Base-by-base conservation (phyloP, 1,140 invertebrate genomes). In the Asobara japonica region DNA sequence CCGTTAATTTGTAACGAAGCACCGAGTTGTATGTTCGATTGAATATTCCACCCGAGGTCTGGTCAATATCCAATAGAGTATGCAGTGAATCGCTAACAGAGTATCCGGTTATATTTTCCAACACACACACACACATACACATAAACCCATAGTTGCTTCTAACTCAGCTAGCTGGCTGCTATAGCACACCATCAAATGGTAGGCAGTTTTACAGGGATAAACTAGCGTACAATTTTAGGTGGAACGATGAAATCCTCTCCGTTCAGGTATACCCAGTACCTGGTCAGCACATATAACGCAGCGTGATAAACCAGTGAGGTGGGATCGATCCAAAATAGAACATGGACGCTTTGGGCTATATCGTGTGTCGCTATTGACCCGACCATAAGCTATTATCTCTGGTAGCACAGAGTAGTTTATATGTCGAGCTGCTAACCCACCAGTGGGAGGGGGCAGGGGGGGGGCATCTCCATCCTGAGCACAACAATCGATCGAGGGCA, bases 351-450 rank as follows among this genome's bases (percentile, higher is more conserved):
- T 70, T 62, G 45, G 36, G 45, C 72, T 69, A 69, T n/a, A n/a
- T 69, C 72, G 66, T 61, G 72, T 73, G 69, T 73, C 72, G 67
- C 68, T 62, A 69, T 73, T 73, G 72, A 73, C 72, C 72, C 65
- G 61, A 69, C 72, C 72, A 69, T 73, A 73, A 61, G 66, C 72
- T 73, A 73, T 73, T 73, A 73, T 73, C 72, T 51, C 31, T 56
- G 66, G 41, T 45, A 45, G 18, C 41, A 45, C 41, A 45, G 41
- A 16, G 41, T n/a, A n/a, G n/a, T 45, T 45, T 45, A 45, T 45
- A 45, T 7, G 41, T 18, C 41, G 18, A 45, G 13, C 41, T 45
- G n/a, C 41, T 45, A 45, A 16, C n/a, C n/a, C 22, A 56, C 22
- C 20, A 25, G 4, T 56, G 51, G n/a, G n/a, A n/a, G n/a, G n/a